Conservation (phyloP, 2,113 vertebrate genomes). For the Peromyscus californicus region DNA sequence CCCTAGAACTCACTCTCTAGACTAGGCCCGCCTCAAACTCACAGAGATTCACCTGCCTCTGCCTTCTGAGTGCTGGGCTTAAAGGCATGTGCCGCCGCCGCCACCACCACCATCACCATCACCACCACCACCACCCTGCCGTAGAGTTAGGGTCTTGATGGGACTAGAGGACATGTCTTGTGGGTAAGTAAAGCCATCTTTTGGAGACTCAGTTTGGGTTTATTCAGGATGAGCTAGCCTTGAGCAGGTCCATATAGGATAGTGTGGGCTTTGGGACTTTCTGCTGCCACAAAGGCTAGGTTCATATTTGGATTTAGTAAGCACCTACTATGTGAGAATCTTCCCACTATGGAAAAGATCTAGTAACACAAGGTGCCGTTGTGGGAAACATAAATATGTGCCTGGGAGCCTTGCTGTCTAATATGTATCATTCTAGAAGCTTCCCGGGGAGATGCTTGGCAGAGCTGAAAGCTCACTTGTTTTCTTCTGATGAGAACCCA, state of each 20-base stretch:
- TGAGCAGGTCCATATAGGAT: too few species aligned
- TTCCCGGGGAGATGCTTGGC: conserved; percentile 38
- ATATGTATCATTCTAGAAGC: conserved; percentile 42
- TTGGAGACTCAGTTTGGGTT: background rate
- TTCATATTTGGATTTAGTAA: conserved; percentile 19
- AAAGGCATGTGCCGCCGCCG: background rate
- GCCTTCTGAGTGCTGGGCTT: background rate
- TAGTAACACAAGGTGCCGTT: background rate
- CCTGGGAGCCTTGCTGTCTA: conserved; percentile 28
- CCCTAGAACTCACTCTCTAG: too few species aligned
- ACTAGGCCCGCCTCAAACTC: too few species aligned
- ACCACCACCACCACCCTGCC: background rate
- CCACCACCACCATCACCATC: too few species aligned
- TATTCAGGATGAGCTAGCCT: background rate
- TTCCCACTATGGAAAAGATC: background rate
- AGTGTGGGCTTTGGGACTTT: background rate
- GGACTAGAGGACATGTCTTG: background rate
- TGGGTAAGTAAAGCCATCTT: background rate
- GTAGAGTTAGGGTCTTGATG: background rate
- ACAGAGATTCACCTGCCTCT: too few species aligned
- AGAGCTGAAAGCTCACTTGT: conserved; percentile 62
- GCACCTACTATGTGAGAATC: background rate
- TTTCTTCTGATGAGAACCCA: conserved; percentile 47
- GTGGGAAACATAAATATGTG: conserved; percentile 24
- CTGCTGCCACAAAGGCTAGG: background rate